These are phyloP conservation scores for Coilia nasus DNA, from an alignment of 2,797 vertebrate species.

Conservation along the genomic window DNA sequence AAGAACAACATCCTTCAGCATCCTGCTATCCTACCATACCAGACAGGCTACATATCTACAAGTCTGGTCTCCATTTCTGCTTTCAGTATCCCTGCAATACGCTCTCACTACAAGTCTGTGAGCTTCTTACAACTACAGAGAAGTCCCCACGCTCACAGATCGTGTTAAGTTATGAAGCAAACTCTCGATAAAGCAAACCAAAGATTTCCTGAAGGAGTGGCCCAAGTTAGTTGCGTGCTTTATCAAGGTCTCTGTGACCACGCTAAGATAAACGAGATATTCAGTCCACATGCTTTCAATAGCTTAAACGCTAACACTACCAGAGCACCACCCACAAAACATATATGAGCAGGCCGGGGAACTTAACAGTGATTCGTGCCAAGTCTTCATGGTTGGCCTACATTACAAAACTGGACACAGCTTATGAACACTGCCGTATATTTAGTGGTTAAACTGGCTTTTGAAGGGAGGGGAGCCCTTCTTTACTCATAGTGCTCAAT, in stretches of 20 bases:
- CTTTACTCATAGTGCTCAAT: too few relatives aligned
- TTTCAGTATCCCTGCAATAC: not conserved
- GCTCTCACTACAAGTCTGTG: not conserved
- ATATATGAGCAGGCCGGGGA: not conserved
- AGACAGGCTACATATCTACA: not conserved
- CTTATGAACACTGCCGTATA: not conserved
- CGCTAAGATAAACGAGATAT: not conserved
- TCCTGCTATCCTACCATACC: not conserved
- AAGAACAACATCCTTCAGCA: not conserved
- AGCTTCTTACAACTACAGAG: not conserved
- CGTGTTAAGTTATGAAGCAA: not conserved
- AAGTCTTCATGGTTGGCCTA: not conserved
- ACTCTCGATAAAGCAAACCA: not conserved
- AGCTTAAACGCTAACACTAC: not conserved
- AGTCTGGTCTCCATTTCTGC: not conserved
- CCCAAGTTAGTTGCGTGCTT: not conserved
- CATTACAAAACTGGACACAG: not conserved
- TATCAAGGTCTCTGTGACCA: not conserved
- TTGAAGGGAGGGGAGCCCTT: too few relatives aligned
- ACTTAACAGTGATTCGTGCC: not conserved
- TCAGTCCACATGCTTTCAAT: conserved; percentile 2
- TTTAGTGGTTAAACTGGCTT: not conserved
- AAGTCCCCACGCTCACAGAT: not conserved
- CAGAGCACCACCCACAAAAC: not conserved
- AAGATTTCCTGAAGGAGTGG: not conserved